Evolutionary conservation across 2,888 invertebrate species (phyloP).

Genomic region (Parnassius mnemosyne): DNA sequence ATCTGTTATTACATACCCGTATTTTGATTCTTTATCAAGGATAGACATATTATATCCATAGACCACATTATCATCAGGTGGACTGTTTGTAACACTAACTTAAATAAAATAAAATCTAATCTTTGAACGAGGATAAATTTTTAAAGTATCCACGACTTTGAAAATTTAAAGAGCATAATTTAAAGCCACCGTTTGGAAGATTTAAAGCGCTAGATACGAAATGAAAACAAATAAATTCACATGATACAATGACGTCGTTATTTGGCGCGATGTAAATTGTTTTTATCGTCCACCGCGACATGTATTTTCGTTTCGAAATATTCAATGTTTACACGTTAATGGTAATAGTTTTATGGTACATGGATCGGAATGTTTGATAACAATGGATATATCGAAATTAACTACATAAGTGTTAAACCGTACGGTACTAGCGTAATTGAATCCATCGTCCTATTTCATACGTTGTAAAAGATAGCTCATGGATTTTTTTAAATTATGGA

Average conservation of each 20-base stretch:
- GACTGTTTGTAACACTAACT: no score
- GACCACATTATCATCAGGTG: no score
- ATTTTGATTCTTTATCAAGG: no score
- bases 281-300: constrained; percentile 9
- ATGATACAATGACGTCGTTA: constrained; percentile 13
- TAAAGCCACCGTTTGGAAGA: constrained; percentile 1
- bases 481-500: no score
- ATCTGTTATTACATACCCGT: no score
- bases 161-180: constrained; percentile 7
- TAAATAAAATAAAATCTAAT: no score
- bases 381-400: not conserved
- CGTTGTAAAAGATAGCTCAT: no score
- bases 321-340: not conserved
- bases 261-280: constrained; percentile 5
- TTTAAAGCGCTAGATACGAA: constrained; percentile 5
- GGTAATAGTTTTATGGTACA: constrained; percentile 7
- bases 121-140: no score
- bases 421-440: no score
- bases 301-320: constrained; percentile 11
- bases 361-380: not conserved
- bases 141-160: not conserved
- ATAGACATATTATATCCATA: no score
- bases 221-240: constrained; percentile 16
- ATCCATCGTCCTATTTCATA: no score
- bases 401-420: no score